Evolutionary conservation across 2,797 vertebrate species (phyloP).

Genomic region (Lepilemur septentrionalis): DNA sequence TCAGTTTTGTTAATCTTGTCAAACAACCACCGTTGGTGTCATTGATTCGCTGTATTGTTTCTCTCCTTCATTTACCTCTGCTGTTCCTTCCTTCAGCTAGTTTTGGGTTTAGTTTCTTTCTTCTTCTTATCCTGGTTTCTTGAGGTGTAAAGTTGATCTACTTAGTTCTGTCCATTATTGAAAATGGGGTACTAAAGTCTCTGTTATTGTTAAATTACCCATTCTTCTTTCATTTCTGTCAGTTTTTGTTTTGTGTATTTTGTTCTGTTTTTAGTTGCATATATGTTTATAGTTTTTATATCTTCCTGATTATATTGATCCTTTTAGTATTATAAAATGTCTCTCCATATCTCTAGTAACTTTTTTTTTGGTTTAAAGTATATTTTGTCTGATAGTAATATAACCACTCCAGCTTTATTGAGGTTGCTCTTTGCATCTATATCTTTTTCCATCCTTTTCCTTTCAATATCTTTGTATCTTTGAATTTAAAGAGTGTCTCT

Average conservation of each 20-base stretch:
- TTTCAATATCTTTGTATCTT: not conserved
- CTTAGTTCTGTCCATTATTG: not conserved
- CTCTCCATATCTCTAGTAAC: not conserved
- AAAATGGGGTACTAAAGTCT: not conserved
- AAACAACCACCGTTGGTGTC: not conserved
- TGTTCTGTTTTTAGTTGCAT: not conserved
- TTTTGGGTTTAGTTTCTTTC: not conserved
- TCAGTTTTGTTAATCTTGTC: not conserved
- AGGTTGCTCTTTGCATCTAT: not conserved
- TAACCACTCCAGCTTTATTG: not conserved
- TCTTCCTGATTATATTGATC: not conserved
- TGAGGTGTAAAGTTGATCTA: not conserved
- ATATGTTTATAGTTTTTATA: not conserved
- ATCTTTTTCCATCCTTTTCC: not conserved
- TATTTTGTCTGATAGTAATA: not conserved
- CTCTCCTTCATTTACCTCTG: not conserved
- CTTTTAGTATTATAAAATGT: not conserved
- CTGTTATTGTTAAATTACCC: not conserved
- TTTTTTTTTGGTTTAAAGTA: not conserved
- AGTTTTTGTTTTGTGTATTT: not conserved
- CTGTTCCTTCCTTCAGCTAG: not conserved
- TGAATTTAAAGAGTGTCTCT: not conserved
- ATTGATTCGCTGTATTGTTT: not conserved
- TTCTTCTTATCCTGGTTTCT: not conserved
- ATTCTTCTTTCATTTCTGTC: not conserved